Percentiles rank a stretch among this genome's conserved stretches.
Conservation (phyloP, 2,113 vertebrate genomes). For the Stigmatopora argus region DNA sequence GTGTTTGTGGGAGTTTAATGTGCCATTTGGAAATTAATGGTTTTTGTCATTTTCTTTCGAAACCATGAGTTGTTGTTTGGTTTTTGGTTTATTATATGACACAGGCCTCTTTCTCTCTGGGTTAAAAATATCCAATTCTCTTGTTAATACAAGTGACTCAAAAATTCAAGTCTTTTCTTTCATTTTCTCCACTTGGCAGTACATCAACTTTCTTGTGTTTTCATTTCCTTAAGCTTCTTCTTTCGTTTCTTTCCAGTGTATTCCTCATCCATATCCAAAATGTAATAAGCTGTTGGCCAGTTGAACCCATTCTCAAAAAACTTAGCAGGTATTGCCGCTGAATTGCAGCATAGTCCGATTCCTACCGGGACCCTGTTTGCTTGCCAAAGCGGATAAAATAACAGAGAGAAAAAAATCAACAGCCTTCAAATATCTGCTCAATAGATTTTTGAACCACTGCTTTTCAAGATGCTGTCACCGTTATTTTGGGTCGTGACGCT, state of each 20-base stretch:
- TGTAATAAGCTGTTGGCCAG: conserved; percentile 1
- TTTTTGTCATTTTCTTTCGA: too few relatives aligned
- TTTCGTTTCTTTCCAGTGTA: conserved; percentile 8
- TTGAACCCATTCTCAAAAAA: conserved; percentile 3
- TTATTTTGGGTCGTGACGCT: conserved; percentile 19
- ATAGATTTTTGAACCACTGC: conserved; percentile 20
- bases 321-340: not conserved
- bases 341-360: not conserved
- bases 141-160: too few relatives aligned
- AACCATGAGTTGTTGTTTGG: too few relatives aligned
- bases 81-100: too few relatives aligned
- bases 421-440: conserved; percentile 22
- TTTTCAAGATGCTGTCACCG: conserved; percentile 30
- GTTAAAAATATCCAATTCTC: too few relatives aligned
- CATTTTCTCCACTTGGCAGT: conserved; percentile 2
- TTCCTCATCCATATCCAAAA: conserved; percentile 1
- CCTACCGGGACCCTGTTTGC: not conserved
- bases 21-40: too few relatives aligned
- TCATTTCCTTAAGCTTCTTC: conserved; percentile 2
- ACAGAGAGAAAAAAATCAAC: not conserved
- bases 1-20: too few relatives aligned
- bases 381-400: not conserved
- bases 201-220: conserved; percentile 5
- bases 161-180: not conserved
- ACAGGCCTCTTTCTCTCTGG: too few relatives aligned